A percentile compares a stretch with the other conserved stretches of the same genome.
These are phyloP conservation scores for Botia almorhae DNA, from an alignment of 2,797 vertebrate genomes.

Conservation along the genomic window DNA sequence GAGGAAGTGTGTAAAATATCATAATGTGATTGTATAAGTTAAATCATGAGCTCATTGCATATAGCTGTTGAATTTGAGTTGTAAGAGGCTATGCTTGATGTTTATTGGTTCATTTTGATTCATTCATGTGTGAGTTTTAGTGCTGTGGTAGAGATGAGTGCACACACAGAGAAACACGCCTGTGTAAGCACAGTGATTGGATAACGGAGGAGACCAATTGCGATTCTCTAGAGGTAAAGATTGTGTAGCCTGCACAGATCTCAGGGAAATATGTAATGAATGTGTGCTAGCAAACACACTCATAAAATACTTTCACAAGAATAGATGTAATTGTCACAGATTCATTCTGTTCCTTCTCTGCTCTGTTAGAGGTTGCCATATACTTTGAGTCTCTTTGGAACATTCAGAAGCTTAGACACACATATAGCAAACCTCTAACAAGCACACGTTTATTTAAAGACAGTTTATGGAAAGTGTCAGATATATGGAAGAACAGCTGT, in stretches of 20 bases:
- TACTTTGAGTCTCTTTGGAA: too few relatives aligned
- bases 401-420: neutral
- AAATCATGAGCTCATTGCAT: too few relatives aligned
- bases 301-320: neutral
- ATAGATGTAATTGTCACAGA: neutral
- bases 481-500: too few relatives aligned
- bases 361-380: neutral
- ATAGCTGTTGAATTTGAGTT: neutral
- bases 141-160: neutral
- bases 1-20: neutral
- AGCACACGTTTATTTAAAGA: too few relatives aligned
- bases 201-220: conserved; percentile 1
- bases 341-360: too few relatives aligned
- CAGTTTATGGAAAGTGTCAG: too few relatives aligned
- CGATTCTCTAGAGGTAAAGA: neutral
- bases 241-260: conserved; percentile 19
- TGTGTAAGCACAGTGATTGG: neutral
- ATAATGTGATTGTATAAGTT: neutral
- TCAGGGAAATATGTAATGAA: conserved; percentile 29
- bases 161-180: neutral
- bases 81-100: neutral
- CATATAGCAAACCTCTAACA: too few relatives aligned
- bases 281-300: neutral
- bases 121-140: neutral
- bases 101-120: neutral